phyloP scores from a whole-genome alignment of 1,140 invertebrate genomes.

The Meloidogyne exigua region DNA sequence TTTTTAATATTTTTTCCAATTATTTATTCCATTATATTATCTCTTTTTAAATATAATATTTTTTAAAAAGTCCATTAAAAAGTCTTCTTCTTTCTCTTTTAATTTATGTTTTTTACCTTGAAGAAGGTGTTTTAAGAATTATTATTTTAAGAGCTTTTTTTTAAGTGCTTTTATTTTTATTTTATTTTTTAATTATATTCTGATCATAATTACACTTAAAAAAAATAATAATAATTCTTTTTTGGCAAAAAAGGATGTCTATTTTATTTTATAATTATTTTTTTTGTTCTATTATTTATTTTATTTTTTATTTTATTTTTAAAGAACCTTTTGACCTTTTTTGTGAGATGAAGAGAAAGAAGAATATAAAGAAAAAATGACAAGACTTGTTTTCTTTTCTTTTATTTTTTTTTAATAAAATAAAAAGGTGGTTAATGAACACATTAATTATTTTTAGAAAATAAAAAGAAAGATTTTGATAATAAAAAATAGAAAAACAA shows the following conservation, averaged over 20 bases:
- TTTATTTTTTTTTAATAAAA: not conserved
- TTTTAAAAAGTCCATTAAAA: not conserved
- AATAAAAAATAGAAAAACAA: not conserved
- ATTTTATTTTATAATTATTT: not conserved
- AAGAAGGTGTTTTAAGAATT: no score
- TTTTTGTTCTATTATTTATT: not conserved
- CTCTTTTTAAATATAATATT: not conserved
- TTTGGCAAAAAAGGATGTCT: not conserved
- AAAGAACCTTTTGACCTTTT: not conserved
- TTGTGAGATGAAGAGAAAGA: not conserved
- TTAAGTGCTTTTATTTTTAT: no score
- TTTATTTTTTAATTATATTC: no score
- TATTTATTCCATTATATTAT: not conserved
- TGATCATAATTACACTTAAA: no score
- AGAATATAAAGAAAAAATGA: not conserved
- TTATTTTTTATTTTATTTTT: not conserved
- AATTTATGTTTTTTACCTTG: no score
- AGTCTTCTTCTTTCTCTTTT: not conserved
- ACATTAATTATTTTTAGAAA: not conserved
- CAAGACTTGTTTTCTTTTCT: not conserved
- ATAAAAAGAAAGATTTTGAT: not conserved
- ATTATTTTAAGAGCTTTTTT: not conserved
- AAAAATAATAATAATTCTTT: not conserved
- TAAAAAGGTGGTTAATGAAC: not conserved
- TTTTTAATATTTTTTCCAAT: no score